Evolutionary conservation across 2,113 vertebrate species (phyloP).

Genomic region (Chaenocephalus aceratus): DNA sequence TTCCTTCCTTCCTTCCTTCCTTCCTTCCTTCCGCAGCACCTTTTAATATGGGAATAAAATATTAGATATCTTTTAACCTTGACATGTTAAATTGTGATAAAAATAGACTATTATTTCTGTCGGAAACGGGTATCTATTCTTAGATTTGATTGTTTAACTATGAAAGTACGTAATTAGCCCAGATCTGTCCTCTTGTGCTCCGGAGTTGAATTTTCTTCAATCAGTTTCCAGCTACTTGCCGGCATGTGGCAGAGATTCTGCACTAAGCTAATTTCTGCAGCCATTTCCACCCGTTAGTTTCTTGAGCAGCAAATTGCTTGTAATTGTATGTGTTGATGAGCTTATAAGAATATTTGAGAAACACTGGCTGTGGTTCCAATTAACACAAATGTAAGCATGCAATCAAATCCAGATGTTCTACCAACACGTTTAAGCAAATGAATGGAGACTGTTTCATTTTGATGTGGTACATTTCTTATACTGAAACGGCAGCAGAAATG

Average conservation of each 20-base stretch:
- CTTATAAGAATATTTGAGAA: background rate
- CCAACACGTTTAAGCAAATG: background rate
- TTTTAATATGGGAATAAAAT: conserved; percentile 49
- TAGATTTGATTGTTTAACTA: background rate
- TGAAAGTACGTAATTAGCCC: background rate
- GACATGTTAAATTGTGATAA: conserved; percentile 19
- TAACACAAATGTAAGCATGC: background rate
- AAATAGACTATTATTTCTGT: background rate
- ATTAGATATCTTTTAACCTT: conserved; percentile 40
- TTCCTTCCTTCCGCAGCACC: conserved; percentile 12
- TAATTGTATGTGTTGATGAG: background rate
- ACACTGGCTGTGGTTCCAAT: background rate
- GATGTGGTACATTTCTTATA: background rate
- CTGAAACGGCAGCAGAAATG: background rate
- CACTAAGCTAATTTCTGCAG: background rate
- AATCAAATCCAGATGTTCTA: background rate
- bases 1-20: conserved; percentile 20
- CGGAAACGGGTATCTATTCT: background rate
- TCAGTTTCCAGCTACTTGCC: conserved; percentile 5
- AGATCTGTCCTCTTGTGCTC: background rate
- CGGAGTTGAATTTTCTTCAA: background rate
- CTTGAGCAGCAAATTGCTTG: background rate
- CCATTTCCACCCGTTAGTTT: background rate
- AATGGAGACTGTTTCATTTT: background rate
- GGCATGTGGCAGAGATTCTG: conserved; percentile 1